phyloP scores from a whole-genome alignment of 2,888 invertebrate species.

The Cephonodes hylas region DNA sequence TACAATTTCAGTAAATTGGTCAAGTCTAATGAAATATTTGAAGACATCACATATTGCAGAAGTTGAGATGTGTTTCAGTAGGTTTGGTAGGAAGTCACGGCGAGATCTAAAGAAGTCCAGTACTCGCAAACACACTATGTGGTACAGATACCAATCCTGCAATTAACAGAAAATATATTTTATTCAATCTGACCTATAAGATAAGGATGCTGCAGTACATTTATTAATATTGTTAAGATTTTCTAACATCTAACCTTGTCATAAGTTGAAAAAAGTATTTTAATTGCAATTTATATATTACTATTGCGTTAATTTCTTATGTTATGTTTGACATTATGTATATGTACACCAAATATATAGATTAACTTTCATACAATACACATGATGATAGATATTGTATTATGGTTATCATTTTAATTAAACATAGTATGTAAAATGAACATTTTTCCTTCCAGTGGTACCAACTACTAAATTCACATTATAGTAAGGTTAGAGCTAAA shows the following conservation, averaged over 20 bases:
- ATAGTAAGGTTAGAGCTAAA: too few relatives aligned
- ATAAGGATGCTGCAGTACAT: not conserved
- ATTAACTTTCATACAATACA: too few relatives aligned
- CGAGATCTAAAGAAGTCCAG: slow-evolving; percentile 94
- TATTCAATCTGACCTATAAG: not conserved
- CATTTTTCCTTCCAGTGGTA: too few relatives aligned
- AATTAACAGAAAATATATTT: not conserved
- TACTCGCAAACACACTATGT: slow-evolving; percentile 94
- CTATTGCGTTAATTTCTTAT: too few relatives aligned
- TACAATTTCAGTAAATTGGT: slow-evolving; percentile 66
- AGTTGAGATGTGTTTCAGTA: slow-evolving; percentile 94
- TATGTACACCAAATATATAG: too few relatives aligned
- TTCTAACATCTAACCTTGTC: not conserved
- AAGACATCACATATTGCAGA: slow-evolving; percentile 97
- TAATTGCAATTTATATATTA: not conserved
- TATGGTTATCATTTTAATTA: too few relatives aligned
- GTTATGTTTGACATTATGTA: too few relatives aligned
- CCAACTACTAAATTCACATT: too few relatives aligned
- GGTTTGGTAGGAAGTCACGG: slow-evolving; percentile 91
- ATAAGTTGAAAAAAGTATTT: not conserved
- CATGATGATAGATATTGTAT: too few relatives aligned
- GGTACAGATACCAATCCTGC: slow-evolving; percentile 96
- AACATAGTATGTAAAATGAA: too few relatives aligned
- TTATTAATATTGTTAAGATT: too few relatives aligned
- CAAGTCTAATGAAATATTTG: slow-evolving; percentile 90